These are phyloP conservation scores for Torymus auratus DNA, from an alignment of 2,888 invertebrate species.

Conservation along the genomic window DNA sequence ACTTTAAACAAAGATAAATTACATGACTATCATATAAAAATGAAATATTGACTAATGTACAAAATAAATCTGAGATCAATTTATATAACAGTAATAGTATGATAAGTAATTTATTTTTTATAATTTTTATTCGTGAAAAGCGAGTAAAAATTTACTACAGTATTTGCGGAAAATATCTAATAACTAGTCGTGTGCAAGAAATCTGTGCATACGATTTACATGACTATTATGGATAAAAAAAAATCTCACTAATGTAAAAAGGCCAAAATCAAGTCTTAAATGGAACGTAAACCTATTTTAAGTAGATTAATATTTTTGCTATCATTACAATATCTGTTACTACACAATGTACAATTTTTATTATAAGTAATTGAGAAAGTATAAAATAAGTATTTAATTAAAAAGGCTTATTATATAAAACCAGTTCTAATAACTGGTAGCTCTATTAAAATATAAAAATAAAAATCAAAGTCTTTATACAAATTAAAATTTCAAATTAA, in stretches of 20 bases:
- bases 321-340: background rate
- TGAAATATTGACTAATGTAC: constrained; percentile 36
- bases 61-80: constrained; percentile 52
- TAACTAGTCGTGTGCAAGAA: constrained; percentile 1
- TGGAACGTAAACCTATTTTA: constrained; percentile 16
- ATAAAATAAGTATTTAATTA: constrained; percentile 1
- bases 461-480: constrained; percentile 27
- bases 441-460: constrained; percentile 30
- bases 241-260: background rate
- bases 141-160: constrained; percentile 23
- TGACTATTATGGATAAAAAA: background rate
- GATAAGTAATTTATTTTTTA: constrained; percentile 19
- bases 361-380: background rate
- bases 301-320: constrained; percentile 23
- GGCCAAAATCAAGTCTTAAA: background rate
- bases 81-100: constrained; percentile 27
- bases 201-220: constrained; percentile 4
- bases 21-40: constrained; percentile 33
- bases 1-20: constrained; percentile 39
- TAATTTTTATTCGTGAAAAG: constrained; percentile 12
- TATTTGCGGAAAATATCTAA: constrained; percentile 2
- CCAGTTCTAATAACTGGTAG: background rate
- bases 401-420: background rate
- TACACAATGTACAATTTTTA: constrained; percentile 11
- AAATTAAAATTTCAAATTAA: constrained; percentile 30